phyloP scores from a whole-genome alignment of 53 echinoderm and acorn worm genomes.

The Crossaster papposus region DNA sequence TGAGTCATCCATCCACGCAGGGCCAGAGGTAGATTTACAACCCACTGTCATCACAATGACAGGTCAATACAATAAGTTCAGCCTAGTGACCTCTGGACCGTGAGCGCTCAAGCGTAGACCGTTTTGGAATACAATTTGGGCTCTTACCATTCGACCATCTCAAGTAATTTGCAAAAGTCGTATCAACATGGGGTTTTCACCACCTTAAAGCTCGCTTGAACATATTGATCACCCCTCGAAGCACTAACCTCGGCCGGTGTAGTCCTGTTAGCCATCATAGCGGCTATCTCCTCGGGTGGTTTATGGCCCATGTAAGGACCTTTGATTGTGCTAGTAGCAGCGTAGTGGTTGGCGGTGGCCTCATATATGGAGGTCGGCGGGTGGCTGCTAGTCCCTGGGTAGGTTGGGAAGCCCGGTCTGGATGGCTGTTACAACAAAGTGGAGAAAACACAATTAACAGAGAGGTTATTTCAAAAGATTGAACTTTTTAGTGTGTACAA shows the following conservation, averaged over 20 bases:
- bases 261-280: constrained; percentile 22
- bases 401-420: constrained; percentile 91
- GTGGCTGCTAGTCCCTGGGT: constrained; percentile 63
- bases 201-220: no score
- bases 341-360: constrained; percentile 71
- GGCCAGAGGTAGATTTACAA: no score
- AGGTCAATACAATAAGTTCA: no score
- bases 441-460: not conserved
- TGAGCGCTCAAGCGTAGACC: no score
- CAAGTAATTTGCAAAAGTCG: no score
- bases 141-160: no score
- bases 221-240: no score
- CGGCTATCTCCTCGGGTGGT: constrained; percentile 54
- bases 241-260: constrained; percentile 7
- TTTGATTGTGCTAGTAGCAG: constrained; percentile 75
- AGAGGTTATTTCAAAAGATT: not conserved
- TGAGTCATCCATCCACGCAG: no score
- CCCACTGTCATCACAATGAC: no score
- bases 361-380: constrained; percentile 27
- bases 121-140: no score
- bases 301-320: constrained; percentile 82
- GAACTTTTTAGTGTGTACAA: not conserved
- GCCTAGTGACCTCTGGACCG: no score
- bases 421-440: constrained; percentile 68
- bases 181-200: no score